phyloP scores from a whole-genome alignment of 2,888 invertebrate species.

The Acanthococcus lagerstroemiae region DNA sequence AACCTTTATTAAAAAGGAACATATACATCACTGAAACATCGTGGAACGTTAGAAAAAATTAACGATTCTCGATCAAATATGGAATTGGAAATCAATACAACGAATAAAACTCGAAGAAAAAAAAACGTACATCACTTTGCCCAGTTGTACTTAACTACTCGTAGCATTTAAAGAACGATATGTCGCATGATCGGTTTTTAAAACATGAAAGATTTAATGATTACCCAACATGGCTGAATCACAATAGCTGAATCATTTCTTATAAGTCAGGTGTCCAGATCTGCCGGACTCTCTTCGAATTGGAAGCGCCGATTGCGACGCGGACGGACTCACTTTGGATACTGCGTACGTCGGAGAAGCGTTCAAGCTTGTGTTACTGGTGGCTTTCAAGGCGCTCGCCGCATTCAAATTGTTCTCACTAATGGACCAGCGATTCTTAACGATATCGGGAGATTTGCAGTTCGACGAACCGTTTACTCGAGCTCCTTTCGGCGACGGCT shows the following conservation, averaged over 20 bases:
- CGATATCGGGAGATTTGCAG: slow-evolving; percentile 43
- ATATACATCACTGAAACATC: too few species aligned
- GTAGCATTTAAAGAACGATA: too few species aligned
- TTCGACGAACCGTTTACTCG: slow-evolving; percentile 2
- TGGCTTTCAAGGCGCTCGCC: slow-evolving; percentile 44
- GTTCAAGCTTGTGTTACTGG: slow-evolving; percentile 53
- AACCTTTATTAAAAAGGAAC: too few species aligned
- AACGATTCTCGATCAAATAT: too few species aligned
- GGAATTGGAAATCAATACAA: too few species aligned
- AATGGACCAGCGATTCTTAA: slow-evolving; percentile 39
- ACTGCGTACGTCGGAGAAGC: slow-evolving; percentile 37
- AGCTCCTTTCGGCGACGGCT: not conserved
- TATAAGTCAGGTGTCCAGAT: slow-evolving; percentile 33
- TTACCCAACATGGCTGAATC: too few species aligned
- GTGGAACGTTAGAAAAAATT: too few species aligned
- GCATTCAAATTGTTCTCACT: slow-evolving; percentile 44
- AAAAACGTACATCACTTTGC: too few species aligned
- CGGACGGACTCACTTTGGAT: slow-evolving; percentile 10
- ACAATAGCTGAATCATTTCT: not conserved
- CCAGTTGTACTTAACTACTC: too few species aligned
- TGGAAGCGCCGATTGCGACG: slow-evolving; percentile 35
- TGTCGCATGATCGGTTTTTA: too few species aligned
- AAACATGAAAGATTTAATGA: too few species aligned
- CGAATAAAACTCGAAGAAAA: too few species aligned
- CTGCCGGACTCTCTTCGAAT: slow-evolving; percentile 19